Percentiles rank a stretch among this genome's conserved stretches.
phyloP scores from a whole-genome alignment of 1,140 invertebrate species.

The Wasmannia auropunctata region DNA sequence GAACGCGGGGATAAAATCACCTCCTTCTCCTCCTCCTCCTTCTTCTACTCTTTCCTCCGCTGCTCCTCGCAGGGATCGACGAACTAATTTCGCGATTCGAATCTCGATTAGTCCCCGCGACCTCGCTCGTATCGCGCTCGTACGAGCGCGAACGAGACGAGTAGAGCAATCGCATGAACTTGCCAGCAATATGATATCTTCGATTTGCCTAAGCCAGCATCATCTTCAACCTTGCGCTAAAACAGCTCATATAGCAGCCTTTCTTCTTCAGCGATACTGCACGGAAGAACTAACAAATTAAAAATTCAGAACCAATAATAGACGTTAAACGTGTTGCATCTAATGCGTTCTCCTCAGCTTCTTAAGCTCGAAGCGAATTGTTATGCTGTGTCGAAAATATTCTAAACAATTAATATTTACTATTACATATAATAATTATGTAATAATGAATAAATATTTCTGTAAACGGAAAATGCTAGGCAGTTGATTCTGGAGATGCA shows the following conservation, averaged over 20 bases:
- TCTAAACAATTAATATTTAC: not conserved
- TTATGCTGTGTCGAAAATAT: not conserved
- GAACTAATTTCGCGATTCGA: slow-evolving; percentile 76
- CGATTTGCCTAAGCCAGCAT: slow-evolving; percentile 32
- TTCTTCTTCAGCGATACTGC: not conserved
- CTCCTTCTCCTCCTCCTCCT: not conserved
- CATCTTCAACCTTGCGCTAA: not conserved
- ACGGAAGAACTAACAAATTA: slow-evolving; percentile 1
- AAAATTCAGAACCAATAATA: not conserved
- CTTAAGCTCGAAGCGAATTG: not conserved
- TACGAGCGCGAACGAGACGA: not conserved
- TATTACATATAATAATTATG: not conserved
- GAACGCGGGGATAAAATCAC: slow-evolving; percentile 56
- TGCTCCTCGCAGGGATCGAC: slow-evolving; percentile 46
- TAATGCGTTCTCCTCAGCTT: not conserved
- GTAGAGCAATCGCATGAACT: not conserved
- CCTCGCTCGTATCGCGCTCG: slow-evolving; percentile 41
- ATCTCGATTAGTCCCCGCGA: slow-evolving; percentile 68
- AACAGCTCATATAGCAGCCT: not conserved
- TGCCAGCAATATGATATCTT: not conserved
- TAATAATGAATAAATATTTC: not conserved
- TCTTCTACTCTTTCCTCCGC: not conserved
- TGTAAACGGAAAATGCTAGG: not conserved
- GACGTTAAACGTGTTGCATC: not conserved
- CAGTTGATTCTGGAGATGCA: not conserved